These are phyloP conservation scores for Nannoperca australis DNA, from an alignment of 2,797 vertebrate genomes.

Conservation along the genomic window DNA sequence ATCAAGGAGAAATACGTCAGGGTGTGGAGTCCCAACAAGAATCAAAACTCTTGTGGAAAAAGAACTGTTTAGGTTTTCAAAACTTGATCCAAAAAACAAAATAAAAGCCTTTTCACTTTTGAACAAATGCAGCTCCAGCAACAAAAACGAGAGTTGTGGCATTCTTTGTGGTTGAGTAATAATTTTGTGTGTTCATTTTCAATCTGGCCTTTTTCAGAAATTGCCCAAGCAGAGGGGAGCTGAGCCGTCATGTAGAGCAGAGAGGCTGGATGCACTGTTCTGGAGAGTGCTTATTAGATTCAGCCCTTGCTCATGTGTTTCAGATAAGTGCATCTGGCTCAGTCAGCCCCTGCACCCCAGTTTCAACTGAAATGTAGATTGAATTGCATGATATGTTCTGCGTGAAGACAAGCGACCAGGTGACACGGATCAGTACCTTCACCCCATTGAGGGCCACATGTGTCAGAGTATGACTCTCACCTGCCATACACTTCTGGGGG, in stretches of 20 bases:
- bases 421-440: conserved; percentile 21
- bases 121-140: conserved; percentile 16
- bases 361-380: conserved; percentile 45
- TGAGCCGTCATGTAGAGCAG: conserved; percentile 65
- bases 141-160: conserved; percentile 27
- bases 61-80: conserved; percentile 11
- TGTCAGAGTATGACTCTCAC: conserved; percentile 23
- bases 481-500: not conserved
- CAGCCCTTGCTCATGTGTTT: conserved; percentile 66
- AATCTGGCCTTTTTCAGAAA: conserved; percentile 67
- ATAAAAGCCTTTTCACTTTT: conserved; percentile 30
- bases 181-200: conserved; percentile 21
- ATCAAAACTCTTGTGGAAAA: conserved; percentile 27
- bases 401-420: conserved; percentile 30
- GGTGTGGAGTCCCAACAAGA: conserved; percentile 30
- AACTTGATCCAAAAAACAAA: conserved; percentile 21
- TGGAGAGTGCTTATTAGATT: conserved; percentile 66
- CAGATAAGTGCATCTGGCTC: conserved; percentile 59
- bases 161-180: conserved; percentile 52
- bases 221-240: conserved; percentile 57
- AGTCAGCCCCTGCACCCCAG: conserved; percentile 20
- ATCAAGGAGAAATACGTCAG: conserved; percentile 30
- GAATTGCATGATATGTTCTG: conserved; percentile 34
- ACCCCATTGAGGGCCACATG: not conserved
- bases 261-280: conserved; percentile 54